Conservation (phyloP, 2,888 invertebrate genomes). For the Himalopsyche kuldschensis region DNA sequence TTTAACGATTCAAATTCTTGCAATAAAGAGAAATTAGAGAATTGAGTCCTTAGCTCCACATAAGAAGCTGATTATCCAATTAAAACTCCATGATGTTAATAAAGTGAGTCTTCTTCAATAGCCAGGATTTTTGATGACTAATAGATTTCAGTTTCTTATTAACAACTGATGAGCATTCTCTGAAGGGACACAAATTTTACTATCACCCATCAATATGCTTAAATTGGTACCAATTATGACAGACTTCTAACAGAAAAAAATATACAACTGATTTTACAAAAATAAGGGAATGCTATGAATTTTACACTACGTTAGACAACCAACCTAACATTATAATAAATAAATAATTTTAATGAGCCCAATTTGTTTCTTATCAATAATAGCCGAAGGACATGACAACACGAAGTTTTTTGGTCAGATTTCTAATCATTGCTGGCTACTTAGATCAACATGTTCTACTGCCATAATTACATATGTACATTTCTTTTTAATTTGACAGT, state of each 20-base stretch:
- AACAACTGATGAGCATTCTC: too few relatives aligned
- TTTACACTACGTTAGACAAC: neutral
- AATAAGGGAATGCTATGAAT: neutral
- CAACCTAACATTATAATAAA: neutral
- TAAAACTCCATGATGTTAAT: too few relatives aligned
- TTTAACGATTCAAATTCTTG: too few relatives aligned
- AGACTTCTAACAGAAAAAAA: neutral
- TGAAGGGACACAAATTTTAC: too few relatives aligned
- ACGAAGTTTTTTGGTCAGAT: conserved; percentile 17
- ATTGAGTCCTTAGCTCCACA: too few relatives aligned
- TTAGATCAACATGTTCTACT: neutral
- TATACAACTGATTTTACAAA: neutral
- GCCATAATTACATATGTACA: conserved; percentile 23
- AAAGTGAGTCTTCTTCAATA: too few relatives aligned
- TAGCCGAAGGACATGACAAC: neutral
- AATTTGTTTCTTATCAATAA: neutral
- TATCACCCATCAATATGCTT: neutral
- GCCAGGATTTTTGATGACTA: too few relatives aligned
- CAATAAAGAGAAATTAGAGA: too few relatives aligned
- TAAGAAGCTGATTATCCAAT: too few relatives aligned
- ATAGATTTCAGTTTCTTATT: too few relatives aligned
- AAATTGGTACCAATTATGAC: neutral
- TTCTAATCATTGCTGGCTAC: conserved; percentile 17
- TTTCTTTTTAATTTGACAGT: neutral
- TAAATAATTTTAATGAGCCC: neutral